phyloP scores from a whole-genome alignment of 1,140 invertebrate genomes.

The Charaxes varanes region DNA sequence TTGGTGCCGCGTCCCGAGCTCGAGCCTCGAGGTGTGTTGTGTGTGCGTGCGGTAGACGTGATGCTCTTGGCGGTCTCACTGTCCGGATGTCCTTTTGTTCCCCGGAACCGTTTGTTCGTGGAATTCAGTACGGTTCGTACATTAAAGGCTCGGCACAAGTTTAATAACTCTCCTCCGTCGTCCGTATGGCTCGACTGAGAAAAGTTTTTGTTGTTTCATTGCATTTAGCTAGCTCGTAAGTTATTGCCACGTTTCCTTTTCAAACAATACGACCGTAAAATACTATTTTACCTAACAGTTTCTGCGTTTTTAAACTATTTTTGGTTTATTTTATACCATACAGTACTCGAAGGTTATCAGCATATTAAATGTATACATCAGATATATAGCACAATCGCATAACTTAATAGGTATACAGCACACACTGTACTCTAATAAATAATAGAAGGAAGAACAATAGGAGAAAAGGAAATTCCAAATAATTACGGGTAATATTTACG shows the following conservation, averaged over 20 bases:
- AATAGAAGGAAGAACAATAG: too few species aligned
- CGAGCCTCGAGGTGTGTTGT: constrained; percentile 19
- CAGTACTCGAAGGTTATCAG: too few species aligned
- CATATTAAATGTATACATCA: too few species aligned
- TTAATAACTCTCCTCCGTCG: constrained; percentile 7
- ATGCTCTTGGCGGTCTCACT: constrained; percentile 26
- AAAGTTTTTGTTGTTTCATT: neutral
- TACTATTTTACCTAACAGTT: too few species aligned
- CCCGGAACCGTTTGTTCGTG: constrained; percentile 16
- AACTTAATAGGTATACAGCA: too few species aligned
- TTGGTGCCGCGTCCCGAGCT: too few species aligned
- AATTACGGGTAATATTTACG: too few species aligned
- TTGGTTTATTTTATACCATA: too few species aligned
- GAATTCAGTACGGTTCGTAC: constrained; percentile 18
- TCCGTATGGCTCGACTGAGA: constrained; percentile 10
- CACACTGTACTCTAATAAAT: too few species aligned
- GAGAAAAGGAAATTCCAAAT: too few species aligned
- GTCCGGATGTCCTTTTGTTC: constrained; percentile 22
- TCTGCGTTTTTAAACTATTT: too few species aligned
- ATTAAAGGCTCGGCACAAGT: constrained; percentile 14
- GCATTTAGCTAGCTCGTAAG: neutral
- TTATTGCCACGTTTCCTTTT: neutral
- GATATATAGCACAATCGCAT: too few species aligned
- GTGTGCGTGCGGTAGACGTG: constrained; percentile 17
- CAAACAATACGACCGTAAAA: neutral